These are phyloP conservation scores for Tiaroga cobitis DNA, from an alignment of 2,797 vertebrate species.

Conservation along the genomic window DNA sequence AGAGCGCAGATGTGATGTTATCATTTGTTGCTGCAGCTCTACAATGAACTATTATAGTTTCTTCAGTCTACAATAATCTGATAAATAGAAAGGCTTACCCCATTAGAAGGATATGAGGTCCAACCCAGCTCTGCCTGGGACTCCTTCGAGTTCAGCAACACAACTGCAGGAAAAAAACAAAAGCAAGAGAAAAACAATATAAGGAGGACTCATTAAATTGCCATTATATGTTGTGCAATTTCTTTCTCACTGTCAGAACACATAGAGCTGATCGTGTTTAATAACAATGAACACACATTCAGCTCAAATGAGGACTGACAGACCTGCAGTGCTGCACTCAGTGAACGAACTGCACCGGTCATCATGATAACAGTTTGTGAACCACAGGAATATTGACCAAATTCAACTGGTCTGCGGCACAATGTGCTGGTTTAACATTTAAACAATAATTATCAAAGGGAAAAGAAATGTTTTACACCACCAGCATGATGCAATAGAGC, in stretches of 20 bases:
- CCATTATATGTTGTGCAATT: not conserved
- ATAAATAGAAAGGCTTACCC: conserved; percentile 79
- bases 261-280: not conserved
- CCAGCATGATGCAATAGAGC: not conserved
- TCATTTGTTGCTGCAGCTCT: not conserved
- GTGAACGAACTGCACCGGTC: not conserved
- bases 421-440: not conserved
- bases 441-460: conserved; percentile 6
- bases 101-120: conserved; percentile 91
- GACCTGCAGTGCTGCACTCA: conserved; percentile 37
- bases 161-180: conserved; percentile 76
- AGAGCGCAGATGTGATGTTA: no score
- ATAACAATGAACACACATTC: conserved; percentile 7
- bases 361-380: conserved; percentile 15
- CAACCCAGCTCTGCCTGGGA: conserved; percentile 95
- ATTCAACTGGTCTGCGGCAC: not conserved
- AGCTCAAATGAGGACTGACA: conserved; percentile 30
- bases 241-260: conserved; percentile 22
- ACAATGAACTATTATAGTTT: not conserved
- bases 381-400: conserved; percentile 2
- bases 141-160: conserved; percentile 94
- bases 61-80: not conserved
- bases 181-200: conserved; percentile 9
- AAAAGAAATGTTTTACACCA: not conserved
- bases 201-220: not conserved